phyloP scores from a whole-genome alignment of 2,888 invertebrate species.

The Ectemnius cavifrons region DNA sequence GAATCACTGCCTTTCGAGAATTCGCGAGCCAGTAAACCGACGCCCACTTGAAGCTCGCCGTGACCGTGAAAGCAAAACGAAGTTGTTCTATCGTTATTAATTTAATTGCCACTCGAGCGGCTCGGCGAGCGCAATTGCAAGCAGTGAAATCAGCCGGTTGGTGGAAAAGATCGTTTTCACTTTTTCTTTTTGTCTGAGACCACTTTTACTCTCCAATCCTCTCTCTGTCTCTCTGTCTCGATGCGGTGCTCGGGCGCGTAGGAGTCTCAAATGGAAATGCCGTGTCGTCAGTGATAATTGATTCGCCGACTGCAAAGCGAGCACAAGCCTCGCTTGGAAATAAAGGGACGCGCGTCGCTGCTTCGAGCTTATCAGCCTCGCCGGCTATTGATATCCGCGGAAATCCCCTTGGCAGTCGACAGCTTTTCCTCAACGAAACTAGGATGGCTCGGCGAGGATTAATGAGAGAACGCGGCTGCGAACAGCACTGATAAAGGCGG shows the following conservation, averaged over 20 bases:
- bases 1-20: too few relatives aligned
- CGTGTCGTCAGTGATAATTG: conserved; percentile 42
- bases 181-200: neutral
- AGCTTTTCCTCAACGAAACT: conserved; percentile 33
- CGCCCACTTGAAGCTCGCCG: too few relatives aligned
- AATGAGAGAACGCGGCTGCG: conserved; percentile 25
- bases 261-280: conserved; percentile 26
- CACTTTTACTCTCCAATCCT: neutral
- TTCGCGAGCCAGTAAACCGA: too few relatives aligned
- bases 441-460: conserved; percentile 18
- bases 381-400: conserved; percentile 41
- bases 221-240: conserved; percentile 5
- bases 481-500: conserved; percentile 5
- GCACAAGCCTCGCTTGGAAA: conserved; percentile 15
- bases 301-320: conserved; percentile 34
- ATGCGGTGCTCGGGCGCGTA: neutral
- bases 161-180: neutral
- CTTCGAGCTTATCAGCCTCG: conserved; percentile 34
- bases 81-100: neutral
- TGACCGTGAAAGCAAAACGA: neutral
- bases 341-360: conserved; percentile 10
- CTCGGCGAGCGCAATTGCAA: neutral
- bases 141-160: too few relatives aligned
- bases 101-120: conserved; percentile 8
- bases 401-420: conserved; percentile 35